A percentile compares a stretch with the other conserved stretches of the same genome.
phyloP scores from a whole-genome alignment of 2,797 vertebrate genomes.

The Helarctos malayanus region DNA sequence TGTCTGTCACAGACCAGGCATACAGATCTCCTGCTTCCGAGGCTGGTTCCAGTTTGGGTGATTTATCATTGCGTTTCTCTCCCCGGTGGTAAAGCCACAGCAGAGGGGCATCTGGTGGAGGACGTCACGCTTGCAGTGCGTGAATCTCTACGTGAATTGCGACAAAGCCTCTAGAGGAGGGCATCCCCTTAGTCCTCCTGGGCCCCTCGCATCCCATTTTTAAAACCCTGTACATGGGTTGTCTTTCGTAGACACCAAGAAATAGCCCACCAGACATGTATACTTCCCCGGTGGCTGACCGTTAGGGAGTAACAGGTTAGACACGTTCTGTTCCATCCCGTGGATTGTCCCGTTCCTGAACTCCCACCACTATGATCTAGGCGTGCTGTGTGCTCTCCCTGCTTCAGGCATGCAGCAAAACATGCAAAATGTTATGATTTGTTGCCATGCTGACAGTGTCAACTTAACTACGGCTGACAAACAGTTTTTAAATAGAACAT shows the following conservation, averaged over 20 bases:
- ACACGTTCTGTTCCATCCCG: not conserved
- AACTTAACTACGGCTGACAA: conserved; percentile 91
- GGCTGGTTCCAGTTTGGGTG: not conserved
- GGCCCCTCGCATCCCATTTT: not conserved
- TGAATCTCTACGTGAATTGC: not conserved
- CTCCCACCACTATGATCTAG: conserved; percentile 75
- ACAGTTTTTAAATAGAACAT: conserved; percentile 92
- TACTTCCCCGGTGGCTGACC: not conserved
- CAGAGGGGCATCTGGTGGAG: not conserved
- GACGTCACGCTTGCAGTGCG: accelerated
- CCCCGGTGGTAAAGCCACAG: not conserved
- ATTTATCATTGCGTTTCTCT: not conserved
- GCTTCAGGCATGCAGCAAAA: conserved; percentile 82
- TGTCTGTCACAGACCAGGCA: not conserved
- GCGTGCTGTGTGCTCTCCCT: not conserved
- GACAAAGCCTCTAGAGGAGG: not conserved
- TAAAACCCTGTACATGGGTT: conserved; percentile 68
- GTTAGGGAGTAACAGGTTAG: conserved; percentile 46
- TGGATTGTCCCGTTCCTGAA: conserved; percentile 39
- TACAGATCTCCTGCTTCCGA: not conserved
- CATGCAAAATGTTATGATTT: conserved; percentile 88
- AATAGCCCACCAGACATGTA: conserved; percentile 45
- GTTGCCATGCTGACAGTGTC: conserved; percentile 91
- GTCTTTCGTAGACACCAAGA: conserved; percentile 57
- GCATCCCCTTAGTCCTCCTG: no score